These are phyloP conservation scores for Cotesia chilonis DNA, from an alignment of 1,140 invertebrate genomes.

Conservation along the genomic window DNA sequence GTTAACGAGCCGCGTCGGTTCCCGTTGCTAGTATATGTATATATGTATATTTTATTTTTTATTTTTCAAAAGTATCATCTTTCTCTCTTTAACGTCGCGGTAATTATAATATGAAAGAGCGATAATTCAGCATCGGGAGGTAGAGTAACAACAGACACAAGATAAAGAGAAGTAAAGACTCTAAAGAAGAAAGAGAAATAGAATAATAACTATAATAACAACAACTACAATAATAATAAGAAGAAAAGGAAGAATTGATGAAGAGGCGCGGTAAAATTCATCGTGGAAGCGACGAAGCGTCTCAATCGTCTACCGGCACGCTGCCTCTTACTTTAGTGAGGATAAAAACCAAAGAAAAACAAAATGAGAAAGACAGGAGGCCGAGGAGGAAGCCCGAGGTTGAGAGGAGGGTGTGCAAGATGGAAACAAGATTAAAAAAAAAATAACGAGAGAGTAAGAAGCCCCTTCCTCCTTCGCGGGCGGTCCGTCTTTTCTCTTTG, in stretches of 20 bases:
- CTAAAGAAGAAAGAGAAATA: not conserved
- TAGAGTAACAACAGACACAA: not conserved
- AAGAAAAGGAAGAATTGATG: conserved; percentile 20
- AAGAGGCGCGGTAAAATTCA: not conserved
- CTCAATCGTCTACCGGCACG: conserved; percentile 21
- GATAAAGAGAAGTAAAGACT: too few species aligned
- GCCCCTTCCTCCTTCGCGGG: conserved; percentile 31
- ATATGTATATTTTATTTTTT: not conserved
- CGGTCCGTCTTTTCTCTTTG: conserved; percentile 28
- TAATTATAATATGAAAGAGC: conserved; percentile 33
- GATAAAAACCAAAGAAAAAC: not conserved
- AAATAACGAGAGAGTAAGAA: conserved; percentile 28
- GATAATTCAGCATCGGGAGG: conserved; percentile 22
- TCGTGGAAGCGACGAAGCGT: conserved; percentile 29
- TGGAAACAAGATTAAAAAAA: conserved; percentile 14
- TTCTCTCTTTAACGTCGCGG: not conserved
- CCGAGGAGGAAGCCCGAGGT: conserved; percentile 11
- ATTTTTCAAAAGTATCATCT: not conserved
- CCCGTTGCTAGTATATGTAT: not conserved
- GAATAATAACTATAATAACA: not conserved
- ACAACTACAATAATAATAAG: not conserved
- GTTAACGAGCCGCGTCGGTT: conserved; percentile 34
- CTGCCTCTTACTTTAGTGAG: conserved; percentile 16
- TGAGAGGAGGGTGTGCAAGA: not conserved
- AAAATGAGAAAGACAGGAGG: conserved; percentile 2